Conservation (phyloP, 2,797 vertebrate genomes). For the Lycodopsis pacificus region DNA sequence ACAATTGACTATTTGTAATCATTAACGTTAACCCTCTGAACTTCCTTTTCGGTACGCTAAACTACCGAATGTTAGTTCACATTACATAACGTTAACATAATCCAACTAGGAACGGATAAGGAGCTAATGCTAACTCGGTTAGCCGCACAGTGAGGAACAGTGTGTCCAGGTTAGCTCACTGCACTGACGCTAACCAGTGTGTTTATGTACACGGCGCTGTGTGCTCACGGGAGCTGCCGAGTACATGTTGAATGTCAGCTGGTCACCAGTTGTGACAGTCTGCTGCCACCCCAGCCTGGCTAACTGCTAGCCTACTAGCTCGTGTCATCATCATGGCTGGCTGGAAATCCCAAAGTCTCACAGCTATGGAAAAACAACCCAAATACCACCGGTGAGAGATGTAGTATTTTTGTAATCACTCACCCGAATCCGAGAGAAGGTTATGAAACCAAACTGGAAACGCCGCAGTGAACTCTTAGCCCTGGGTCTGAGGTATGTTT, state of each 20-base stretch:
- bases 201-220: background rate
- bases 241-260: conserved; percentile 69
- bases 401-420: conserved; percentile 8
- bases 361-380: background rate
- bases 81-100: no score
- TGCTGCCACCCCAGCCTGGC: conserved; percentile 49
- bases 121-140: conserved; percentile 59
- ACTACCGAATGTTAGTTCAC: no score
- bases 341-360: conserved; percentile 65
- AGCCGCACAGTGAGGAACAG: conserved; percentile 23
- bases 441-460: background rate
- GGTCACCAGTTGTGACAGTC: conserved; percentile 44
- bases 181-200: background rate
- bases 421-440: conserved; percentile 59
- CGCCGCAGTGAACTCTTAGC: conserved; percentile 21
- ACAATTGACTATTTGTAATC: no score
- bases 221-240: conserved; percentile 13
- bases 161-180: background rate
- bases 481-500: conserved; percentile 47
- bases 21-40: no score
- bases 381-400: background rate
- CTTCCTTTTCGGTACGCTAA: no score
- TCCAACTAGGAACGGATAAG: conserved; percentile 15
- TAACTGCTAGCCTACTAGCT: conserved; percentile 70
- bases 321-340: conserved; percentile 69